These are phyloP conservation scores for Dicroscelio sp. DNA, from an alignment of 2,888 invertebrate genomes.

Conservation along the genomic window DNA sequence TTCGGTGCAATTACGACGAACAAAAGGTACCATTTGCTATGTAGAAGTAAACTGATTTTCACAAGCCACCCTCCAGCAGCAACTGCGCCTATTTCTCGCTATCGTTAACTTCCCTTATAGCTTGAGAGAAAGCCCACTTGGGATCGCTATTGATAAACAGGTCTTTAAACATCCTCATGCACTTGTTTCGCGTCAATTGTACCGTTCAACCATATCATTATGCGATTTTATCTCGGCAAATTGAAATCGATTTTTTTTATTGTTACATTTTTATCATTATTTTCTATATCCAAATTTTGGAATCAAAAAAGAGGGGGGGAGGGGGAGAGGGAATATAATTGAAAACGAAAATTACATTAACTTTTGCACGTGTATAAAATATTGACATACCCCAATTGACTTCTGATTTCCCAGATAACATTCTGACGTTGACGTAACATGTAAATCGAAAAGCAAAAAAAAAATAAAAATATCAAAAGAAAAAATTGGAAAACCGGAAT, in stretches of 20 bases:
- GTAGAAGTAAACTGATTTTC: constrained; percentile 83
- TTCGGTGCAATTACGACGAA: constrained; percentile 17
- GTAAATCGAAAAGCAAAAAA: too few species aligned
- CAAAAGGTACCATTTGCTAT: constrained; percentile 35
- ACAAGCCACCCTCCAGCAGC: constrained; percentile 73
- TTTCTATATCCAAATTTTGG: not conserved
- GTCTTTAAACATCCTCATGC: constrained; percentile 86
- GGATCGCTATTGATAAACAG: constrained; percentile 88
- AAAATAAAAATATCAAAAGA: too few species aligned
- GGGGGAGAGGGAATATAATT: too few species aligned
- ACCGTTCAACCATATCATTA: constrained; percentile 64
- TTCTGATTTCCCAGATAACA: too few species aligned
- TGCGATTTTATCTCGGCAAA: constrained; percentile 28
- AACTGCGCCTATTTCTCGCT: constrained; percentile 75
- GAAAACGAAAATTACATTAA: too few species aligned
- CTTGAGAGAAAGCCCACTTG: constrained; percentile 84
- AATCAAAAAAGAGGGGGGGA: too few species aligned
- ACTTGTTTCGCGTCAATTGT: constrained; percentile 83
- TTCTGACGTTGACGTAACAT: too few species aligned
- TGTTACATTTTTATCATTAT: too few species aligned
- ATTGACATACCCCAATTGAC: too few species aligned
- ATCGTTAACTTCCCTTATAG: constrained; percentile 84
- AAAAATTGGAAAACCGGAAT: not conserved
- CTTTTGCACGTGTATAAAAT: too few species aligned
- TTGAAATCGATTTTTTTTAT: not conserved